Evolutionary conservation across 2,113 vertebrate species (phyloP).

Genomic region (Pachypanchax playfairii): DNA sequence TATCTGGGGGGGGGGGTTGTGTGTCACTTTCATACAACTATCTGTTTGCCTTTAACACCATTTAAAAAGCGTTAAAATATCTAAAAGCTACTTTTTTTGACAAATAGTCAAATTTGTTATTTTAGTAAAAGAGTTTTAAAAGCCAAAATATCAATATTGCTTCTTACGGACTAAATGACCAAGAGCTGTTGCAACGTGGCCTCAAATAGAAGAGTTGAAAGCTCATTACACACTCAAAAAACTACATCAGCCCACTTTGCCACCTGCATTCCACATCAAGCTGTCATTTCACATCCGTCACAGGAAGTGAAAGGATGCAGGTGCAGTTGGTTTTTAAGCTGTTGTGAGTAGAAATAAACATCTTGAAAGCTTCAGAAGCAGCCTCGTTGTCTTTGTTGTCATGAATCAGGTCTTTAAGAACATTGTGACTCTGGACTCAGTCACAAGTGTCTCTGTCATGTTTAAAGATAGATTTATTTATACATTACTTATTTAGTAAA

Average conservation of each 20-base stretch:
- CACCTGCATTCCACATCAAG: conserved; percentile 58
- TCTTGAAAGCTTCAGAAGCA: conserved; percentile 54
- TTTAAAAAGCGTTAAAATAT: too few relatives aligned
- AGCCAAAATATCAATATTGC: conserved; percentile 1
- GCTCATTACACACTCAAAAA: conserved; percentile 32
- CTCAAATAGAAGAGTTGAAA: conserved; percentile 24
- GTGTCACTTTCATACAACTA: too few relatives aligned
- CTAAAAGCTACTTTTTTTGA: too few relatives aligned
- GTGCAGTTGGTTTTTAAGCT: conserved; percentile 64
- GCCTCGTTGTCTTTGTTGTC: conserved; percentile 45
- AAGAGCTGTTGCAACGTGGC: conserved; percentile 32
- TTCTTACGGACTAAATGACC: conserved; percentile 24
- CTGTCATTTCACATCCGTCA: conserved; percentile 54
- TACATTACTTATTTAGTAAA: too few relatives aligned
- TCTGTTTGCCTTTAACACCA: too few relatives aligned
- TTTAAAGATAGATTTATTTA: conserved; percentile 5
- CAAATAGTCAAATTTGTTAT: too few relatives aligned
- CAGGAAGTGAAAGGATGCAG: conserved; percentile 61
- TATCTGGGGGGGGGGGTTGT: too few relatives aligned
- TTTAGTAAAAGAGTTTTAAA: not conserved
- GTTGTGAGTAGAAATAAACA: conserved; percentile 58
- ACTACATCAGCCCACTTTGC: conserved; percentile 37
- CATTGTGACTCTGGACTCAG: conserved; percentile 26
- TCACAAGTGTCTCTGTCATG: not conserved
- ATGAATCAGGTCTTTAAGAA: conserved; percentile 43